Evolutionary conservation across 1,140 invertebrate species (phyloP).

Genomic region (Diploscapter pachys): DNA sequence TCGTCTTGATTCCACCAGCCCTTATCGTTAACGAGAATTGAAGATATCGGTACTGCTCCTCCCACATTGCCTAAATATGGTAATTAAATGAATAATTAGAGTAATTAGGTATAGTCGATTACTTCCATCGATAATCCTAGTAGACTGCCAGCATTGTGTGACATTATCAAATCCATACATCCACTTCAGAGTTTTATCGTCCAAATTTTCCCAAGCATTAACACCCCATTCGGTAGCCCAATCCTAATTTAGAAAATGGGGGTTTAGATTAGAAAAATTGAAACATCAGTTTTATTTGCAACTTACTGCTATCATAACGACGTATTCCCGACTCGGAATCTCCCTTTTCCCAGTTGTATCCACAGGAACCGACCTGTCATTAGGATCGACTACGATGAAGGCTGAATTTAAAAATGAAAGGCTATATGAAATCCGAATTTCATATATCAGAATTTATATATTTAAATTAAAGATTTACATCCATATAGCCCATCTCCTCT

Average conservation of each 20-base stretch:
- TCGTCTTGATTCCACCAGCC: constrained; percentile 54
- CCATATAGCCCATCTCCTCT: constrained; percentile 52
- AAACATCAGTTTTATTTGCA: too few species aligned
- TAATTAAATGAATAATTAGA: too few species aligned
- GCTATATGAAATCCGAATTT: too few species aligned
- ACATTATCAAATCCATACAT: constrained; percentile 49
- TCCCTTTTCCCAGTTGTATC: constrained; percentile 3
- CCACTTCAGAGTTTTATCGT: constrained; percentile 56
- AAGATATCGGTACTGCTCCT: constrained; percentile 50
- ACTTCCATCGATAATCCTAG: constrained; percentile 45
- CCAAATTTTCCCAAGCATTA: constrained; percentile 51
- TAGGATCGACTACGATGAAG: constrained; percentile 43
- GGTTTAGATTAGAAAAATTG: constrained; percentile 8
- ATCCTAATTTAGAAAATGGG: constrained; percentile 39
- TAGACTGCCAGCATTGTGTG: constrained; percentile 52
- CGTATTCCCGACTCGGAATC: constrained; percentile 24
- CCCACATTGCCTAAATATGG: constrained; percentile 43
- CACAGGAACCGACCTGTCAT: constrained; percentile 32
- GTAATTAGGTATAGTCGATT: too few species aligned
- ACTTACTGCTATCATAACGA: constrained; percentile 33
- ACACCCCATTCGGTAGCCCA: constrained; percentile 46
- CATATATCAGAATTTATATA: not conserved
- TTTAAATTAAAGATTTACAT: constrained; percentile 15
- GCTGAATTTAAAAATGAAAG: too few species aligned
- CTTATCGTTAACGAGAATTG: constrained; percentile 50